Evolutionary conservation across 2,797 vertebrate genomes (phyloP), one percentile per base, ranked within the genome.

Genomic region (Malurus splendens): DNA sequence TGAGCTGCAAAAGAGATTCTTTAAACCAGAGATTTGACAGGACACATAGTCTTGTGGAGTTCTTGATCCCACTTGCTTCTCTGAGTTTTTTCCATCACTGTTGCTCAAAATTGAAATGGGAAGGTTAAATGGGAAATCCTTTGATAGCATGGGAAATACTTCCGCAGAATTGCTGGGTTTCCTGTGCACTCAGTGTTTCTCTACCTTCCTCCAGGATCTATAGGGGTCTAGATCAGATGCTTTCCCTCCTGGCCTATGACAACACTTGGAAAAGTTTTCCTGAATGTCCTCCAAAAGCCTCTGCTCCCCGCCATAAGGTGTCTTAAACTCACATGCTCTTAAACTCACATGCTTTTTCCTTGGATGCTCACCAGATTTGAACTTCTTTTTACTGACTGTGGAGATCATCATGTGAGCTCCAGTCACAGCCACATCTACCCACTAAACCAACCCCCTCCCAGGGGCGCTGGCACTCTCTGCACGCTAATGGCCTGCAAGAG

Each of bases 391-490:
- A n/a, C 7, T 12, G 70, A 4, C 25, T 30, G 13, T 2, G 1
- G 73, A 82, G 38, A 4, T 66, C 24, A 39, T 50, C 15, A 15
- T 1, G 0, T 86, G 24, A 50, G 18, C 25, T 74, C 9, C 18
- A 57, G 38, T 30, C 39, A 27, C 7, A 25, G 28, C 57, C 54
- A 64, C 27, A 24, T 12, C 28, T 33, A 47, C 6, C 20, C 18
- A 27, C 18, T 44, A 50, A 82, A 60, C 18, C 71, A 56, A 12
- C 18, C 16, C 0, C 4, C 16, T 0, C 4, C 8, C 20, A 0
- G 0, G 27, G 14, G 20, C 44, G 12, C 11, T 41, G 25, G 23
- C 18, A 88, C 4, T 30, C 2, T 3, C 28, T 1, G 0, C 20
- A 55, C 12, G 45, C 20, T 50, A 61, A 38, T 14, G 9, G 44